A percentile compares a stretch with the other conserved stretches of the same genome.
Evolutionary conservation across 23 tunicate genomes (phyloP).

Genomic region (Ascidia mentula): DNA sequence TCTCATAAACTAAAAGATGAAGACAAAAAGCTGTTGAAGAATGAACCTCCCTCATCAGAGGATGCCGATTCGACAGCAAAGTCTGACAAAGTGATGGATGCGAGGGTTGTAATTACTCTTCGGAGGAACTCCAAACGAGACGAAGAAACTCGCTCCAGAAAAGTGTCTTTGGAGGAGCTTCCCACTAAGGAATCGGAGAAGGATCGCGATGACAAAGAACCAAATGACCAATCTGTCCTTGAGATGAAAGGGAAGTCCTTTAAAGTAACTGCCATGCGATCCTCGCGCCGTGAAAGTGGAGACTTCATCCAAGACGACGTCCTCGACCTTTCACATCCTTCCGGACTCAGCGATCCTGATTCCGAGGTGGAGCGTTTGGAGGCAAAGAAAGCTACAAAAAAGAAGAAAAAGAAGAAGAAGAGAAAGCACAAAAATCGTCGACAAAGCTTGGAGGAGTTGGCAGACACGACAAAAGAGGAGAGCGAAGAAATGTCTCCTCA

Average conservation of each 20-base stretch:
- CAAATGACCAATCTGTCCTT: background rate
- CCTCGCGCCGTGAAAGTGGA: conserved; percentile 19
- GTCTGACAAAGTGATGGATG: conserved; percentile 32
- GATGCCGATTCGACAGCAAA: background rate
- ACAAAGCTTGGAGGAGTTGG: background rate
- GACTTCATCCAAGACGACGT: conserved; percentile 22
- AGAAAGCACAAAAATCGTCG: background rate
- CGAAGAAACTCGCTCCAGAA: conserved; percentile 8
- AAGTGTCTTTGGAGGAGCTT: conserved; percentile 42
- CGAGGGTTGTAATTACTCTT: conserved; percentile 54
- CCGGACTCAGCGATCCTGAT: conserved; percentile 23
- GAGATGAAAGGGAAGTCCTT: conserved; percentile 21
- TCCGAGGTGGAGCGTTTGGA: conserved; percentile 18
- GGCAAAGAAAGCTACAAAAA: conserved; percentile 39
- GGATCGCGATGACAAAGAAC: background rate
- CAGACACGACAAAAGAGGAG: background rate
- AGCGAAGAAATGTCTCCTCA: background rate
- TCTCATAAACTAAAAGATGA: background rate
- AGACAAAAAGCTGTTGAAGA: background rate
- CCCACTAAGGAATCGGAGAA: background rate
- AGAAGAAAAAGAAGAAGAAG: conserved; percentile 44
- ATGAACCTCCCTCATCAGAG: background rate
- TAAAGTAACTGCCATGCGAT: conserved; percentile 25
- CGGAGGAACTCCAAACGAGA: conserved; percentile 40
- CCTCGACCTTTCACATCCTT: conserved; percentile 28